Evolutionary conservation across 2,888 invertebrate species (phyloP).

Genomic region (Tinea trinotella): DNA sequence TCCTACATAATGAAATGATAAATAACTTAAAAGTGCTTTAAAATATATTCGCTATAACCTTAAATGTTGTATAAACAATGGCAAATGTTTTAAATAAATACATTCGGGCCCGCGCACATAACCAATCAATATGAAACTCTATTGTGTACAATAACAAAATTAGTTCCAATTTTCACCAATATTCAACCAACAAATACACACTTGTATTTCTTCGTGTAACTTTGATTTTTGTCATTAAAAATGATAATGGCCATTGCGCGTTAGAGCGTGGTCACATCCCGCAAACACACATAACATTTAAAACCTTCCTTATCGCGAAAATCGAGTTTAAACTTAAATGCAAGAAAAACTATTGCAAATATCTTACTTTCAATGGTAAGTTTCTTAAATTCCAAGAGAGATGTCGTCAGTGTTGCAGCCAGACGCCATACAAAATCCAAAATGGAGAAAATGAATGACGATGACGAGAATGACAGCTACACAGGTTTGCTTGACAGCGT

Average conservation of each 20-base stretch:
- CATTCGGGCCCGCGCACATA: too few species aligned
- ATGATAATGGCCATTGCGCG: not conserved
- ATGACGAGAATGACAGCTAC: too few species aligned
- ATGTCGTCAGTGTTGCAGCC: constrained; percentile 10
- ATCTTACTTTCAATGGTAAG: constrained; percentile 8
- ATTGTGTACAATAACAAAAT: constrained; percentile 2
- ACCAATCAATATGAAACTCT: not conserved
- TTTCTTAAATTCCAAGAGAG: constrained; percentile 7
- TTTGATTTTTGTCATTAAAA: not conserved
- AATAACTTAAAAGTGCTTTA: too few species aligned
- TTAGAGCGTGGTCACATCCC: not conserved
- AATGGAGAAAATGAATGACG: too few species aligned
- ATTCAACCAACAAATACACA: not conserved
- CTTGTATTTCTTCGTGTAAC: not conserved
- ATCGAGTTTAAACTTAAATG: not conserved
- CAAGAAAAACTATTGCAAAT: not conserved
- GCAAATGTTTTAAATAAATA: too few species aligned
- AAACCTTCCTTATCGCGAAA: not conserved
- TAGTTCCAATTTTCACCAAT: constrained; percentile 10
- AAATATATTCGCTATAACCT: too few species aligned
- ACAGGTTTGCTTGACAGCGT: not conserved
- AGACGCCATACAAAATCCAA: constrained; percentile 8
- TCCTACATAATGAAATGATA: too few species aligned
- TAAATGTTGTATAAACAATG: too few species aligned
- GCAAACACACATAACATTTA: not conserved